A percentile compares a stretch with the other conserved stretches of the same genome.
Evolutionary conservation across 2,113 vertebrate genomes (phyloP).

Genomic region (Labeo catla): DNA sequence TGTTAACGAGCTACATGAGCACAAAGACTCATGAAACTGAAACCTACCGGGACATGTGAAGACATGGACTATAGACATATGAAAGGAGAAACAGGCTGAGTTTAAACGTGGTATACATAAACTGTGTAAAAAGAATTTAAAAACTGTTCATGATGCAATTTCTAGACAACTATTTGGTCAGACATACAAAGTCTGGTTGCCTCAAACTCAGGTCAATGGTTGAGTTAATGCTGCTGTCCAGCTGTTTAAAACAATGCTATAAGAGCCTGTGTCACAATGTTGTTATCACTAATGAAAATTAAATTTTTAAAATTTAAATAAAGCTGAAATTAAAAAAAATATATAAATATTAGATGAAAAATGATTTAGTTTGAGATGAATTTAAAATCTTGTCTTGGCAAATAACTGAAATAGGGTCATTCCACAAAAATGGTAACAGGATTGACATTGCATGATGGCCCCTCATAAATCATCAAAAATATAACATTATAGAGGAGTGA

Average conservation of each 20-base stretch:
- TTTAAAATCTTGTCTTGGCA: too few species aligned
- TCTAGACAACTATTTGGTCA: neutral
- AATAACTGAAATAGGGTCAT: too few species aligned
- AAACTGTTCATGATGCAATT: neutral
- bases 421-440: too few species aligned
- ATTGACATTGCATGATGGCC: too few species aligned
- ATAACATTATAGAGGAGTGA: too few species aligned
- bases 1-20: slow-evolving; percentile 35
- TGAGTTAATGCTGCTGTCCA: neutral
- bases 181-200: neutral
- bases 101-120: neutral
- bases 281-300: too few species aligned
- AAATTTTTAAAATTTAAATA: neutral
- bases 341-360: too few species aligned
- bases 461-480: too few species aligned
- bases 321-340: too few species aligned
- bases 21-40: neutral
- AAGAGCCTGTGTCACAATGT: neutral
- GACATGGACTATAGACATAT: neutral
- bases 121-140: neutral
- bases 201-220: neutral
- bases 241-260: neutral
- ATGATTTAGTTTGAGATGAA: too few species aligned
- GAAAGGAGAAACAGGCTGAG: neutral
- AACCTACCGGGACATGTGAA: slow-evolving; percentile 3